Evolutionary conservation across 2,797 vertebrate species (phyloP).

Genomic region (Scleropages formosus): DNA sequence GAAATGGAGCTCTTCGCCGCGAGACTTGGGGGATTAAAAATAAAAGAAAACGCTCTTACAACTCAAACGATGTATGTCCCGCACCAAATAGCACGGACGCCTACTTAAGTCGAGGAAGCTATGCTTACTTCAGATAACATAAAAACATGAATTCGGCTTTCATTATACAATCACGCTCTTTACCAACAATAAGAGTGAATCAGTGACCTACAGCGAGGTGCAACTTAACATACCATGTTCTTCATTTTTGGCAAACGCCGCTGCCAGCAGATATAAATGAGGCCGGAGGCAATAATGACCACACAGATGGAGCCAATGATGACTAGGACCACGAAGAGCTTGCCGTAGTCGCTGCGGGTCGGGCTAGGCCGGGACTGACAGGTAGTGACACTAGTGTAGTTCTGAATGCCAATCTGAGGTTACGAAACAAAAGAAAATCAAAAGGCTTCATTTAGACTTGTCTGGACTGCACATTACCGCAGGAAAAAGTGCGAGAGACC

Average conservation of each 20-base stretch:
- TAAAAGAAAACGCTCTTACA: not conserved
- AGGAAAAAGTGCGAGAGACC: too few species aligned
- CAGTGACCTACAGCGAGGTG: too few species aligned
- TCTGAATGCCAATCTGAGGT: slow-evolving; percentile 85
- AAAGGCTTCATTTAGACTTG: not conserved
- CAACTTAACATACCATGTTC: slow-evolving; percentile 73
- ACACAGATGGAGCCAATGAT: slow-evolving; percentile 94
- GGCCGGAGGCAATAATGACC: slow-evolving; percentile 88
- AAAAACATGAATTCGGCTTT: too few species aligned
- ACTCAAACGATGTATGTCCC: too few species aligned
- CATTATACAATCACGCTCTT: too few species aligned
- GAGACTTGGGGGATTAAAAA: slow-evolving; percentile 61
- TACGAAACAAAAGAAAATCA: not conserved
- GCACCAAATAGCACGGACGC: too few species aligned
- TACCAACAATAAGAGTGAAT: not conserved
- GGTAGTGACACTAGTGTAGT: slow-evolving; percentile 78
- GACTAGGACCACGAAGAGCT: slow-evolving; percentile 91
- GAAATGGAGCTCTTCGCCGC: slow-evolving; percentile 89
- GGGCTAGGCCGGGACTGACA: slow-evolving; percentile 82
- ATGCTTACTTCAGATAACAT: too few species aligned
- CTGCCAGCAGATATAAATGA: slow-evolving; percentile 97
- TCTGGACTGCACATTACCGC: not conserved
- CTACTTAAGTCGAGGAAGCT: too few species aligned
- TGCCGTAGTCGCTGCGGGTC: slow-evolving; percentile 89
- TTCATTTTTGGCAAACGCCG: slow-evolving; percentile 84